Evolutionary conservation across 2,113 vertebrate genomes (phyloP).

Genomic region (Arenaria interpres): DNA sequence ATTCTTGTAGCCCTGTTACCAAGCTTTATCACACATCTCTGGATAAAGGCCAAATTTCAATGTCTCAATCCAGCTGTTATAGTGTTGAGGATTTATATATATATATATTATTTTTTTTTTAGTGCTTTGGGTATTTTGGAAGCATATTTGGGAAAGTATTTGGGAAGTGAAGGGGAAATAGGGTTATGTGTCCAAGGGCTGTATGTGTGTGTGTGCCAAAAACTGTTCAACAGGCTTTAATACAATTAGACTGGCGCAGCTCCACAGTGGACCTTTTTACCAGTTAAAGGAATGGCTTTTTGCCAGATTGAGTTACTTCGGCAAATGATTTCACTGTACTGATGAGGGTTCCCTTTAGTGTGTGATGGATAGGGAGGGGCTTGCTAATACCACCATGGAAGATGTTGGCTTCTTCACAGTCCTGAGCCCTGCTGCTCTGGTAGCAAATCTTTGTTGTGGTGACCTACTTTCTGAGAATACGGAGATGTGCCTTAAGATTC

Average conservation of each 20-base stretch:
- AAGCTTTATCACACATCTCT: neutral
- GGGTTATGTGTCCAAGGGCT: neutral
- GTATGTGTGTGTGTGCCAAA: neutral
- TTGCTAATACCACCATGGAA: neutral
- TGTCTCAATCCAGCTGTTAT: neutral
- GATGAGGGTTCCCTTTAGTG: accelerated
- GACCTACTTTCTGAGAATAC: slow-evolving; percentile 28
- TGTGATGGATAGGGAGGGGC: neutral
- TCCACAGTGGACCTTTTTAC: neutral
- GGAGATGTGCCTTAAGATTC: neutral
- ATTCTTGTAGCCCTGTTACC: neutral
- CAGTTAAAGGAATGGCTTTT: neutral
- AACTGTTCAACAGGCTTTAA: neutral
- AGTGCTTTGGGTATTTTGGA: neutral
- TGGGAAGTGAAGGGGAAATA: accelerated
- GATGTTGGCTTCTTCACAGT: neutral
- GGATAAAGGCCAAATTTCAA: neutral
- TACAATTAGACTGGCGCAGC: neutral
- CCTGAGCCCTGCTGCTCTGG: neutral
- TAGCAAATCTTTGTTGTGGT: neutral
- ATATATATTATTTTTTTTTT: neutral
- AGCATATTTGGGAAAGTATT: too few relatives aligned
- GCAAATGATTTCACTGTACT: neutral
- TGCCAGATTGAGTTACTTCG: neutral
- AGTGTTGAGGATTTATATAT: neutral